Evolutionary conservation across 2,888 invertebrate genomes (phyloP), one percentile per base, ranked within the genome.

Genomic region (Scrobipalpa costella): DNA sequence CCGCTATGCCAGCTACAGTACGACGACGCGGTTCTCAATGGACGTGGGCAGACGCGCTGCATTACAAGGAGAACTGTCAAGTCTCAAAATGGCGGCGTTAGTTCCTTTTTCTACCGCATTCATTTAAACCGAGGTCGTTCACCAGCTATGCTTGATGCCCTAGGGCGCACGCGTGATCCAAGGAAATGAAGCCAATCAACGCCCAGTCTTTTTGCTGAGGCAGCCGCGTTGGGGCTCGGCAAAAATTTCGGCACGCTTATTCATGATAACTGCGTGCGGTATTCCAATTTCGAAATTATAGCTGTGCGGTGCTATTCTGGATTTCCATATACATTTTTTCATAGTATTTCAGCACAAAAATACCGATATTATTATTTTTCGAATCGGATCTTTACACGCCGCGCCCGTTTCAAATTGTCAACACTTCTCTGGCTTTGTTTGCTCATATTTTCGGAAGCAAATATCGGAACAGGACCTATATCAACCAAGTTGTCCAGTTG

Each of bases 171-270:
- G 79, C 90, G 90, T 90, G 90, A 83, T 80, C 78, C 73, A 76
- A 80, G 84, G 82, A 88, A 90, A 90, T 88, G 89, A 89, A 86
- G 88, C 82, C 83, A 90, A 90, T 90, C 88, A 89, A 73, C 75
- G 71, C 68, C 67, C 70, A 73, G 78, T 73, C 78, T 76, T 75
- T 71, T 68, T 74, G 71, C 69, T 67, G 74, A 76, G 73, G 79
- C 72, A 71, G 70, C 55, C 7, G 34, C n/a, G n/a, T 2, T 11
- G 52, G 52, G 34, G 55, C 49, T 49, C 15, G 34, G 27, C 74
- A 75, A 77, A 79, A 80, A 77, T 79, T 76, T 73, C 17, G 52
- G 33, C 33, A 49, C 17, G 15, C 33, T 49, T 38, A 38, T 58
- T 40, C 49, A 34, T 8, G 47, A 17, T 60, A 1, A 33, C 15